Evolutionary conservation across 2,888 invertebrate genomes (phyloP).

Genomic region (Linnaemya tessellans): DNA sequence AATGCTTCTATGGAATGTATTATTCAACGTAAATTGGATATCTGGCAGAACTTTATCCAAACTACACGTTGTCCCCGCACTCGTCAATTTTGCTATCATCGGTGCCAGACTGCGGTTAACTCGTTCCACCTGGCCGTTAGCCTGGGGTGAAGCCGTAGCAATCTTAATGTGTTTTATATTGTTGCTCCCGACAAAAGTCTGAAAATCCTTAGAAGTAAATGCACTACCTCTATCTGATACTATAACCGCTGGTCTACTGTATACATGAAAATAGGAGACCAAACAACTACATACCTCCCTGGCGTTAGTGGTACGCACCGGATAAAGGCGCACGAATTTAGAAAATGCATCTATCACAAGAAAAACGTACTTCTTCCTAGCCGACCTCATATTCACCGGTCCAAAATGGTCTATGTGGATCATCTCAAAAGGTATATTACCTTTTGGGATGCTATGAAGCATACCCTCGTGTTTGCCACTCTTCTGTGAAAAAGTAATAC

Average conservation of each 20-base stretch:
- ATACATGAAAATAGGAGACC: too few relatives aligned
- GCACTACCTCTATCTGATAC: neutral
- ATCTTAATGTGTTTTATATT: constrained; percentile 6
- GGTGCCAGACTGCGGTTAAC: constrained; percentile 21
- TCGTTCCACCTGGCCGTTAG: constrained; percentile 49
- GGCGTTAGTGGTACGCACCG: too few relatives aligned
- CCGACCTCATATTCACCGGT: too few relatives aligned
- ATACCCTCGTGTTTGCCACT: too few relatives aligned
- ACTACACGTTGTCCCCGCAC: neutral
- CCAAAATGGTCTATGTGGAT: too few relatives aligned
- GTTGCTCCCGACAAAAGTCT: neutral
- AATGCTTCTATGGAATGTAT: constrained; percentile 2
- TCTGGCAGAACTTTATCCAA: constrained; percentile 10
- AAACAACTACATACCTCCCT: too few relatives aligned
- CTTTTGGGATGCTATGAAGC: too few relatives aligned
- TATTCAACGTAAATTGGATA: constrained; percentile 15
- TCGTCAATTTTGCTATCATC: constrained; percentile 75
- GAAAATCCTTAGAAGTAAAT: constrained; percentile 15
- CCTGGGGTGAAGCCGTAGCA: constrained; percentile 46
- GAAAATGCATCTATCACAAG: too few relatives aligned
- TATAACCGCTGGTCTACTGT: too few relatives aligned
- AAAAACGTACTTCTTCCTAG: too few relatives aligned
- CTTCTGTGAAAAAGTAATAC: neutral
- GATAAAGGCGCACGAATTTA: too few relatives aligned
- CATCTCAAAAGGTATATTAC: too few relatives aligned